Percentiles rank a stretch among this genome's conserved stretches.
Conservation (phyloP, 2,113 vertebrate species). For the Hypocryptadius cinnamomeus region DNA sequence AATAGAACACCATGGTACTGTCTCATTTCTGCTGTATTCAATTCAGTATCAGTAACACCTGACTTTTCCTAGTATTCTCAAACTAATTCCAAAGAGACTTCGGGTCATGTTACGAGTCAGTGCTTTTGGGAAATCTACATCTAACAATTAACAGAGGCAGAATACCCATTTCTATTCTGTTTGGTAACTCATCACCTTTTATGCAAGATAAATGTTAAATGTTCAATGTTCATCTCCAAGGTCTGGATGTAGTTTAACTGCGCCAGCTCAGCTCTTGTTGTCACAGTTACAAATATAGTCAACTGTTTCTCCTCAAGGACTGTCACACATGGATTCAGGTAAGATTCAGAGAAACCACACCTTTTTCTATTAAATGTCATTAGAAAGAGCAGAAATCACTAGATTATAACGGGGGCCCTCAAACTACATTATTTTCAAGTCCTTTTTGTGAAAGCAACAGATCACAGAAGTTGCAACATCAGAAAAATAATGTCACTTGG, state of each 20-base stretch:
- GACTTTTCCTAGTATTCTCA: background rate
- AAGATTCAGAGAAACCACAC: background rate
- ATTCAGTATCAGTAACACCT: background rate
- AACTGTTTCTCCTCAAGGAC: background rate
- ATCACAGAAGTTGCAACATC: background rate
- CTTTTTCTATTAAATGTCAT: background rate
- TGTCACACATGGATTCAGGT: background rate
- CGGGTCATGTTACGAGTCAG: background rate
- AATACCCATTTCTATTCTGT: background rate
- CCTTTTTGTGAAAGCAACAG: background rate
- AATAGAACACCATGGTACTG: background rate
- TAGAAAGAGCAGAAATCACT: background rate
- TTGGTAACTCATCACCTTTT: background rate
- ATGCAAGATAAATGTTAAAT: background rate
- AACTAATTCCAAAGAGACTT: background rate
- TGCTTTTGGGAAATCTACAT: background rate
- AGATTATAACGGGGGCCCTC: background rate
- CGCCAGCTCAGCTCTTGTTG: background rate
- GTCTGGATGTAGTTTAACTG: background rate
- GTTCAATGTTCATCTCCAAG: background rate
- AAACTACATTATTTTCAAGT: background rate
- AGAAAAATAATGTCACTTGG: background rate
- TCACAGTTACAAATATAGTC: background rate
- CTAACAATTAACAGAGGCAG: background rate
- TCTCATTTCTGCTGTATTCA: background rate